A percentile compares a stretch with the other conserved stretches of the same genome.
phyloP scores from a whole-genome alignment of 2,113 vertebrate genomes.

The Isichthys henryi region DNA sequence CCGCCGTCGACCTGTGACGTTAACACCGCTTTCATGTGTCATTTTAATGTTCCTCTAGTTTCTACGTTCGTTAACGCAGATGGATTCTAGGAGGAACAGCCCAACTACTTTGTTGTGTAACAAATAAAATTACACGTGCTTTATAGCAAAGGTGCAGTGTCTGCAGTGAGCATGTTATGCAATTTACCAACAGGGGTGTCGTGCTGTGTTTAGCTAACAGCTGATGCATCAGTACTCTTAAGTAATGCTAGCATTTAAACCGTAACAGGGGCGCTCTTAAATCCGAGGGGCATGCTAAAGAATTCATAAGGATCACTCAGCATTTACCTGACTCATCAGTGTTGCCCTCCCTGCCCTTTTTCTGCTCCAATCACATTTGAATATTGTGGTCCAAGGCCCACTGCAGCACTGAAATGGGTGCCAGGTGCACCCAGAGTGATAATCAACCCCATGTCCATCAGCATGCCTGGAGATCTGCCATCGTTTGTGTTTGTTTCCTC shows the following conservation, averaged over 20 bases:
- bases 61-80: neutral
- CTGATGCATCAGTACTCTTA: neutral
- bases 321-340: neutral
- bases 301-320: neutral
- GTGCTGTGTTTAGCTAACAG: neutral
- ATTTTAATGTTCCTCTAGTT: neutral
- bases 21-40: neutral
- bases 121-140: neutral
- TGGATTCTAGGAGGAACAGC: neutral
- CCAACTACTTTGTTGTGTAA: neutral
- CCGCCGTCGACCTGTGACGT: neutral
- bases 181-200: neutral
- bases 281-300: neutral
- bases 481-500: neutral
- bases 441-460: conserved; percentile 11
- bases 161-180: neutral
- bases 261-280: neutral
- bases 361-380: conserved; percentile 4
- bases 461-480: neutral
- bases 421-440: neutral
- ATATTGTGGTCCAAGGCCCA: neutral
- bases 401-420: conserved; percentile 7
- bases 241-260: conserved; percentile 4
- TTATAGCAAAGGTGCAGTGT: neutral
- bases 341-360: neutral